These are phyloP conservation scores for Philaethria dido DNA, from an alignment of 2,888 invertebrate species.

Conservation along the genomic window DNA sequence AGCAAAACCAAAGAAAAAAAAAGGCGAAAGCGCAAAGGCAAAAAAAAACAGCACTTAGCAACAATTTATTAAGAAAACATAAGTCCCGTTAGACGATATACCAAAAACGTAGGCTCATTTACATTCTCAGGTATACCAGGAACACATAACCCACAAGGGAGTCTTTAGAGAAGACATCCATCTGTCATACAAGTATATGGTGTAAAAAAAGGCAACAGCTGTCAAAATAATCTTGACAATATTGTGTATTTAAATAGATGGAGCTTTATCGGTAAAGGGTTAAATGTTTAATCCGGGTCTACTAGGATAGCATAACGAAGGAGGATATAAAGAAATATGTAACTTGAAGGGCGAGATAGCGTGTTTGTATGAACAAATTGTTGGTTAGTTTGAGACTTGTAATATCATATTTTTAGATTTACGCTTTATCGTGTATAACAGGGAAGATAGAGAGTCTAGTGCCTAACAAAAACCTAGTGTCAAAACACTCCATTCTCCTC, in stretches of 20 bases:
- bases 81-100: too few species aligned
- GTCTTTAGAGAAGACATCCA: background rate
- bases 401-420: too few species aligned
- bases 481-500: too few species aligned
- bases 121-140: conserved; percentile 15
- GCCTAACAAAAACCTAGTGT: too few species aligned
- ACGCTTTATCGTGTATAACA: too few species aligned
- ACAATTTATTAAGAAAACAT: too few species aligned
- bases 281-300: background rate
- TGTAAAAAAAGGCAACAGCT: conserved; percentile 15
- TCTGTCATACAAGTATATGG: background rate
- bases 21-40: too few species aligned
- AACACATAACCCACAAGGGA: background rate
- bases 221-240: conserved; percentile 2
- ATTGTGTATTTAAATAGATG: conserved; percentile 8
- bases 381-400: background rate
- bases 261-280: conserved; percentile 6
- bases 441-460: too few species aligned
- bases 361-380: background rate
- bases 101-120: background rate
- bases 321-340: background rate
- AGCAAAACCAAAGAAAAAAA: too few species aligned
- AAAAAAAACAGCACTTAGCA: too few species aligned
- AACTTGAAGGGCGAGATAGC: background rate
- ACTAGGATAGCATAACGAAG: conserved; percentile 8